Percentiles rank a stretch among this genome's conserved stretches.
Evolutionary conservation across 1,140 invertebrate species (phyloP).

Genomic region (Drosophila rhopaloa): DNA sequence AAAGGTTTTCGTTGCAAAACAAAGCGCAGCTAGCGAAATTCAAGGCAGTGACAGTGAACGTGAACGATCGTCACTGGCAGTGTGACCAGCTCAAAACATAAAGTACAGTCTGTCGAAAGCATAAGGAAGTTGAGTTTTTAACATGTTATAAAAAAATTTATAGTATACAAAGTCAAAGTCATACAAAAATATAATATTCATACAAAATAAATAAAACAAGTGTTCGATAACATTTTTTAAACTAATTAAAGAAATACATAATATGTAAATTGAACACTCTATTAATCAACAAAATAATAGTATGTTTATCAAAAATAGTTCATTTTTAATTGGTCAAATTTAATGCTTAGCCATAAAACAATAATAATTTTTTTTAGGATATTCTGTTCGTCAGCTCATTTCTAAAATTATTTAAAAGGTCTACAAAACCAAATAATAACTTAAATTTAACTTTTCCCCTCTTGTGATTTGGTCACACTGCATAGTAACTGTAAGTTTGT

Average conservation of each 20-base stretch:
- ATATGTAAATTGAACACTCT: background rate
- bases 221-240: background rate
- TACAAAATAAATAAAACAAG: background rate
- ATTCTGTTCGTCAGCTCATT: background rate
- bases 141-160: background rate
- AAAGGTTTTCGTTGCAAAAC: constrained; percentile 65
- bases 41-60: constrained; percentile 47
- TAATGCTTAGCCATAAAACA: too few species aligned
- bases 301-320: too few species aligned
- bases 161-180: background rate
- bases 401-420: background rate
- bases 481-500: constrained; percentile 4
- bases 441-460: too few species aligned
- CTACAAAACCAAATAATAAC: background rate
- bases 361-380: too few species aligned
- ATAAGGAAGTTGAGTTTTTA: background rate
- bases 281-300: background rate
- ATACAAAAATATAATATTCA: background rate
- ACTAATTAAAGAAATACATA: background rate
- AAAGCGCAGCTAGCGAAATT: constrained; percentile 56
- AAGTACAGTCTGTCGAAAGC: background rate
- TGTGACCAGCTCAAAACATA: constrained; percentile 24
- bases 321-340: too few species aligned
- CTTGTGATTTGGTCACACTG: constrained; percentile 47
- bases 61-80: constrained; percentile 34